These are phyloP conservation scores for Epinephelus malabaricus DNA, from an alignment of 2,797 vertebrate genomes.

Conservation along the genomic window DNA sequence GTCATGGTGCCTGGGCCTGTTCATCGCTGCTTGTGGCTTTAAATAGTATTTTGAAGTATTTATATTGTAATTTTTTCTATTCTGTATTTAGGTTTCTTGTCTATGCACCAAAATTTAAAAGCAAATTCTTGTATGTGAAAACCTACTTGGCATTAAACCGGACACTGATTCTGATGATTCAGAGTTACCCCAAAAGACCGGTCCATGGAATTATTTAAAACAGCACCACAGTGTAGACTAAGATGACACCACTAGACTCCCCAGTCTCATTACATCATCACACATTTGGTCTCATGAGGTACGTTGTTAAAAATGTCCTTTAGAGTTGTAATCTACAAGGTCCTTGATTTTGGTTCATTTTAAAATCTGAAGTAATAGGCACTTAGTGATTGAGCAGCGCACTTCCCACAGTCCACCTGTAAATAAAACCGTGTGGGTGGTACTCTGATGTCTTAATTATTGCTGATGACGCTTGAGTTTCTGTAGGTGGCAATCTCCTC, in stretches of 20 bases:
- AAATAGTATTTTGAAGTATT: too few species aligned
- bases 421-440: slow-evolving; percentile 32
- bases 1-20: too few species aligned
- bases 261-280: not conserved
- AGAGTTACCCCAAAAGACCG: not conserved
- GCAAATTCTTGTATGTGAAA: too few species aligned
- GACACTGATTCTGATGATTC: not conserved
- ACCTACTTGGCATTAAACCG: too few species aligned
- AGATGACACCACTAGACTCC: not conserved
- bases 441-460: slow-evolving; percentile 21
- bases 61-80: too few species aligned
- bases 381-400: not conserved
- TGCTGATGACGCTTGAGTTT: slow-evolving; percentile 29
- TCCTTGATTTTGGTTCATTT: slow-evolving; percentile 5
- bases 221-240: not conserved
- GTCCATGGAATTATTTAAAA: not conserved
- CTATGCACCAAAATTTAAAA: too few species aligned
- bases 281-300: not conserved
- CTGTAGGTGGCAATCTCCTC: slow-evolving; percentile 45
- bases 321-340: not conserved
- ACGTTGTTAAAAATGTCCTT: not conserved
- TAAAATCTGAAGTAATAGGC: not conserved
- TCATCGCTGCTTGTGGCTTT: too few species aligned
- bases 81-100: too few species aligned
- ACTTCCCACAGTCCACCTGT: slow-evolving; percentile 34